Base-by-base conservation (phyloP, 2,888 invertebrate genomes). In the Napeogenes inachia region DNA sequence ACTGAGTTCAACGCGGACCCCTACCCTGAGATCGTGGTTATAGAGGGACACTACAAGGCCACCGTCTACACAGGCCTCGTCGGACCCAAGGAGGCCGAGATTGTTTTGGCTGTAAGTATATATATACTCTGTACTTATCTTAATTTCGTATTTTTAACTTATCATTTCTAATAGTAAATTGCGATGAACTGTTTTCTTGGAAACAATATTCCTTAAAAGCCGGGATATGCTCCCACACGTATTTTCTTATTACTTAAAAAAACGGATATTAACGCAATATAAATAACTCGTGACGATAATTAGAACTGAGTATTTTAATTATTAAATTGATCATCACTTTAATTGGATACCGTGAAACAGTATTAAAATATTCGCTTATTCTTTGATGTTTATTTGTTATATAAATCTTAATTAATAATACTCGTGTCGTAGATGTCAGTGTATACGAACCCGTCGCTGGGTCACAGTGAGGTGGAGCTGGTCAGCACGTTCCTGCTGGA, bases 11-110 rank as follows among this genome's bases (percentile, higher is more conserved):
- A 91, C 56, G 71, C 86, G 2, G 87, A 88, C 2, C 82, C 90
- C 45, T 91, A 83, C 70, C 92, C 93, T 0, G 91, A 94, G 32
- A 91, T 96, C 0, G 92, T 94, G 59, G 89, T 97, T 3, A 92
- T 95, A 0, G 94, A 94, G 75, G 98, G 98, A 1, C 94, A 94
- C 0, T 91, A 97, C 68, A 91, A 95, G 68, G 95, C 97, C 1
- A 94, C 83, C 0, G 59, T 89, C 3, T 85, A 89, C 62, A 70
- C 82, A 0, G 80, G 79, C 0, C 75, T 87, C 2, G 72, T 71
- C 33, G 78, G 78, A 2, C 80, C 82, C 0, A 79, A 93, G 72
- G 94, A 96, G 0, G 95, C 97, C 0, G 93, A 94, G 54, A 92
- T 97, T 2, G 93, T 95, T 59, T 79, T 97, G 54, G 92, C 94